These are phyloP conservation scores for Cyprinodon tularosa DNA, from an alignment of 2,113 vertebrate genomes.

Conservation along the genomic window DNA sequence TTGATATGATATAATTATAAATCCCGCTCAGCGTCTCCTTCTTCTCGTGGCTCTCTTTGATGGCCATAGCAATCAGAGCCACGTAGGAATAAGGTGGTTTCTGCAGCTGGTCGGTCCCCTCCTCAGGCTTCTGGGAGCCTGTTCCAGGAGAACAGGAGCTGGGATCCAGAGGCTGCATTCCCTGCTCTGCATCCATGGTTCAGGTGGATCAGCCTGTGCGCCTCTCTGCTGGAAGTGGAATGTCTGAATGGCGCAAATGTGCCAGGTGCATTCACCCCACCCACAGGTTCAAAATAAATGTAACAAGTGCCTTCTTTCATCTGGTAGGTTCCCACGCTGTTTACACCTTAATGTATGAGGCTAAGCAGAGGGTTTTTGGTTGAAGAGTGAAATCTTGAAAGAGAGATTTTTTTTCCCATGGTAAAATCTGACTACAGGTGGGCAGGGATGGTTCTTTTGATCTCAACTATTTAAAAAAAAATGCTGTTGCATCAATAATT, in stretches of 20 bases:
- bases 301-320: constrained; percentile 19
- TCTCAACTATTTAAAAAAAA: no score
- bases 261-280: constrained; percentile 57
- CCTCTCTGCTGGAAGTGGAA: neutral
- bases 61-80: constrained; percentile 87
- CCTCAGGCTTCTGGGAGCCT: neutral
- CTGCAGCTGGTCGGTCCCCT: constrained; percentile 7
- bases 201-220: constrained; percentile 5
- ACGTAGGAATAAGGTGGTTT: constrained; percentile 86
- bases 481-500: no score
- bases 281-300: neutral
- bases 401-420: no score
- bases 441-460: no score
- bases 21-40: constrained; percentile 83
- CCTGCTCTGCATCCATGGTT: constrained; percentile 41
- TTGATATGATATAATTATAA: constrained; percentile 80
- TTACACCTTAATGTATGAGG: neutral
- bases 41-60: constrained; percentile 76
- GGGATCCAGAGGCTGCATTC: constrained; percentile 39
- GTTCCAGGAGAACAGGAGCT: constrained; percentile 38
- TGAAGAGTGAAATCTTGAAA: no score
- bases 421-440: no score
- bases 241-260: neutral
- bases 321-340: constrained; percentile 17
- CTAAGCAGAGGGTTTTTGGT: neutral